Percentiles rank a stretch among this genome's conserved stretches.
Evolutionary conservation across 2,113 vertebrate genomes (phyloP).

Genomic region (Larimichthys crocea): DNA sequence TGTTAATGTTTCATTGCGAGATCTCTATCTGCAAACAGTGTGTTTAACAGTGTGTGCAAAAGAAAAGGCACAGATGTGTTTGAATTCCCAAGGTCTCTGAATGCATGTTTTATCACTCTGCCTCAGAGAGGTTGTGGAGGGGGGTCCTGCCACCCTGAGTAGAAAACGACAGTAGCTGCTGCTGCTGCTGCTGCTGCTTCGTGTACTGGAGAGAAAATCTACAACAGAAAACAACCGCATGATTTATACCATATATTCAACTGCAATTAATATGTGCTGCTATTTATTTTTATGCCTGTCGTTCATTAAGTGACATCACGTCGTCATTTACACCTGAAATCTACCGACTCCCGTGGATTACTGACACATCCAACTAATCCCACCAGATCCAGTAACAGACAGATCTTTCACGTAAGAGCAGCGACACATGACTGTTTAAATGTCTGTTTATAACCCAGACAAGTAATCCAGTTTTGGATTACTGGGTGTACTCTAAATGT

Average conservation of each 20-base stretch:
- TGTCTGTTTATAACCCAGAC: not conserved
- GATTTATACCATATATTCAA: constrained; percentile 17
- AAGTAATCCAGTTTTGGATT: not conserved
- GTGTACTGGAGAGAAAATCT: constrained; percentile 20
- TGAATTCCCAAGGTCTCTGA: constrained; percentile 81
- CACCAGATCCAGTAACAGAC: constrained; percentile 29
- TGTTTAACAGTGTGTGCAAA: constrained; percentile 72
- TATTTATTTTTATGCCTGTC: not conserved
- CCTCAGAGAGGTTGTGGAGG: constrained; percentile 52
- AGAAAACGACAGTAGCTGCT: constrained; percentile 38
- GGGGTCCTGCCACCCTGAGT: constrained; percentile 36
- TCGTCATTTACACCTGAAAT: not conserved
- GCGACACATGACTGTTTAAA: not conserved
- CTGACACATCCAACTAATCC: constrained; percentile 36
- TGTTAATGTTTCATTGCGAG: constrained; percentile 66
- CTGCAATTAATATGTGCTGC: too few relatives aligned
- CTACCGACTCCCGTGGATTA: constrained; percentile 26
- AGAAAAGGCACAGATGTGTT: constrained; percentile 79
- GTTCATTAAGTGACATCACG: constrained; percentile 7
- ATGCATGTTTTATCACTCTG: constrained; percentile 76
- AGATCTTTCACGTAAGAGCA: constrained; percentile 33
- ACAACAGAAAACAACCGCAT: constrained; percentile 8
- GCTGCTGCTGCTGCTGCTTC: constrained; percentile 20
- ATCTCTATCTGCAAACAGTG: constrained; percentile 66
- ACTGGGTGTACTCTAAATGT: not conserved